A percentile compares a stretch with the other conserved stretches of the same genome.
Conservation (phyloP, 2,888 invertebrate species). For the Anoncus sp. region DNA sequence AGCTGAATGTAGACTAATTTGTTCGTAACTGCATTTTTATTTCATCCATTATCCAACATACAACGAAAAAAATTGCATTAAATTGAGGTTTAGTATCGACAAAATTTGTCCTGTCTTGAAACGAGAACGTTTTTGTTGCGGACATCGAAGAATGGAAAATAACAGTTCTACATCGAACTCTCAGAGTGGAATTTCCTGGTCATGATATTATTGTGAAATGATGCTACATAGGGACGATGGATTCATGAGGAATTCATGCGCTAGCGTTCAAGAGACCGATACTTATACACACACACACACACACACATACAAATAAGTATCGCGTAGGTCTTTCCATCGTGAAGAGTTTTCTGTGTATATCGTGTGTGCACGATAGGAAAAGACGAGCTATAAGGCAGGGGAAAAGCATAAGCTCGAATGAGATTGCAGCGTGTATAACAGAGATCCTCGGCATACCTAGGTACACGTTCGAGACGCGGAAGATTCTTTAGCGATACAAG, state of each 20-base stretch:
- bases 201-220: conserved; percentile 52
- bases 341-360: conserved; percentile 27
- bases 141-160: conserved; percentile 12
- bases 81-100: no score
- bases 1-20: no score
- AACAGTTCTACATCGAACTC: conserved; percentile 24
- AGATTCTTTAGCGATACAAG: conserved; percentile 66
- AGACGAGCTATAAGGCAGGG: conserved; percentile 43
- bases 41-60: no score
- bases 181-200: conserved; percentile 43
- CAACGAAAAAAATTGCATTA: no score
- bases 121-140: not conserved
- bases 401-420: conserved; percentile 54
- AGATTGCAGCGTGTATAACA: conserved; percentile 62
- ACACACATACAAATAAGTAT: conserved; percentile 40
- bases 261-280: conserved; percentile 27
- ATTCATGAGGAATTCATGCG: conserved; percentile 49
- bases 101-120: not conserved
- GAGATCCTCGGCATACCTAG: conserved; percentile 48
- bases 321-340: conserved; percentile 37
- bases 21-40: no score
- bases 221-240: conserved; percentile 50
- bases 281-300: no score
- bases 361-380: conserved; percentile 43
- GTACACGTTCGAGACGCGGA: conserved; percentile 47